These are phyloP conservation scores for Leptonema lineaticorne DNA, from an alignment of 1,140 invertebrate genomes.

Conservation along the genomic window DNA sequence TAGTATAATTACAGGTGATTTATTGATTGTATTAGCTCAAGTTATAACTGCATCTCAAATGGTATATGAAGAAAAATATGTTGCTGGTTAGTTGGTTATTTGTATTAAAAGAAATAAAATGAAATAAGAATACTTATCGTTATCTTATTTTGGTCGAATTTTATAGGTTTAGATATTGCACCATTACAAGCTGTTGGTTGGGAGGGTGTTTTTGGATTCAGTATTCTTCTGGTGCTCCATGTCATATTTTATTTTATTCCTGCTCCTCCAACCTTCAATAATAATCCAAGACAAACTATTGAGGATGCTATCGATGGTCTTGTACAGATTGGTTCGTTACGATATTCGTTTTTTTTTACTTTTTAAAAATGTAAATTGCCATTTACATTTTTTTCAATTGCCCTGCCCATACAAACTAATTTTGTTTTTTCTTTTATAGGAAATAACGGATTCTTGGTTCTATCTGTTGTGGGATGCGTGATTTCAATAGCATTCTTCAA, in stretches of 20 bases:
- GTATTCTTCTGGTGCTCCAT: constrained; percentile 70
- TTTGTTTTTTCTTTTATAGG: constrained; percentile 42
- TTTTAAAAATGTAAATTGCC: background rate
- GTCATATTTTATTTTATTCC: constrained; percentile 85
- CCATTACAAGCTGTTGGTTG: constrained; percentile 83
- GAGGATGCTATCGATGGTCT: constrained; percentile 87
- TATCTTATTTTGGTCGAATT: background rate
- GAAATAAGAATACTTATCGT: background rate
- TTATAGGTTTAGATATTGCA: constrained; percentile 72
- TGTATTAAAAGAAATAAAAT: too few species aligned
- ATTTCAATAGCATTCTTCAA: constrained; percentile 96
- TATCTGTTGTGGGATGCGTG: constrained; percentile 70
- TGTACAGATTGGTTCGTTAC: constrained; percentile 74
- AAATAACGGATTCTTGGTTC: constrained; percentile 50
- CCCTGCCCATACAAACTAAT: background rate
- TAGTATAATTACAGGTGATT: constrained; percentile 85
- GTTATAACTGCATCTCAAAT: constrained; percentile 89
- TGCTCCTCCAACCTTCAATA: constrained; percentile 71
- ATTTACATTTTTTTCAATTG: background rate
- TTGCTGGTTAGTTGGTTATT: constrained; percentile 62
- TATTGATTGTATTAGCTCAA: constrained; percentile 89
- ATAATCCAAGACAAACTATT: constrained; percentile 74
- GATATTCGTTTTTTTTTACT: background rate
- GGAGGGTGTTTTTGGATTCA: constrained; percentile 91
- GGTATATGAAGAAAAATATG: constrained; percentile 92